Percentiles rank a stretch among this genome's conserved stretches.
These are phyloP conservation scores for Ommatoiulus sabulosus DNA, from an alignment of 2,888 invertebrate genomes.

Conservation along the genomic window DNA sequence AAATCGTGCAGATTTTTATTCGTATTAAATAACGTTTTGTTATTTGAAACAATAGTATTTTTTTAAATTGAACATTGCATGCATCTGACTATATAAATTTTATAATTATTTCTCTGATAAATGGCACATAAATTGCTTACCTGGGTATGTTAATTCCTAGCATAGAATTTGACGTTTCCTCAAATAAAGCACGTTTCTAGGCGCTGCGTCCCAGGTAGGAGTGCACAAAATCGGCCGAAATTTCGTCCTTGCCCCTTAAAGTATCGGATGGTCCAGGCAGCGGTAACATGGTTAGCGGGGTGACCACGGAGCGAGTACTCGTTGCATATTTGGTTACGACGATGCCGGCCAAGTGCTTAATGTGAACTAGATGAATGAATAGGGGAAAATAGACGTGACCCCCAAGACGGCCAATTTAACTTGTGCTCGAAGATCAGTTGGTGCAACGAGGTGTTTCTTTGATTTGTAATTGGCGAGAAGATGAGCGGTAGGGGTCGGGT, in stretches of 20 bases:
- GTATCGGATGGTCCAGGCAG: neutral
- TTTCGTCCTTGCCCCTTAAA: too few relatives aligned
- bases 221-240: neutral
- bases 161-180: neutral
- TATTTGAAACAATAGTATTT: too few relatives aligned
- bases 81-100: neutral
- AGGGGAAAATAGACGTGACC: slow-evolving; percentile 34
- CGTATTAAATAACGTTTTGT: too few relatives aligned
- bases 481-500: slow-evolving; percentile 34
- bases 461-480: slow-evolving; percentile 34
- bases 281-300: slow-evolving; percentile 26
- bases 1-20: too few relatives aligned
- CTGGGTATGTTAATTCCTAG: neutral
- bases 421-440: slow-evolving; percentile 26
- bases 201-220: neutral
- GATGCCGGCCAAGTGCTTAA: slow-evolving; percentile 34
- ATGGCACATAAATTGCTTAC: neutral
- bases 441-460: slow-evolving; percentile 7
- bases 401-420: slow-evolving; percentile 27
- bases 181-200: neutral
- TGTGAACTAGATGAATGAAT: slow-evolving; percentile 34
- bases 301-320: slow-evolving; percentile 25
- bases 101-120: neutral
- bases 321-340: slow-evolving; percentile 20
- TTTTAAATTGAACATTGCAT: too few relatives aligned